A percentile compares a stretch with the other conserved stretches of the same genome.
These are phyloP conservation scores for Bombus affinis DNA, from an alignment of 1,140 invertebrate species.

Conservation along the genomic window DNA sequence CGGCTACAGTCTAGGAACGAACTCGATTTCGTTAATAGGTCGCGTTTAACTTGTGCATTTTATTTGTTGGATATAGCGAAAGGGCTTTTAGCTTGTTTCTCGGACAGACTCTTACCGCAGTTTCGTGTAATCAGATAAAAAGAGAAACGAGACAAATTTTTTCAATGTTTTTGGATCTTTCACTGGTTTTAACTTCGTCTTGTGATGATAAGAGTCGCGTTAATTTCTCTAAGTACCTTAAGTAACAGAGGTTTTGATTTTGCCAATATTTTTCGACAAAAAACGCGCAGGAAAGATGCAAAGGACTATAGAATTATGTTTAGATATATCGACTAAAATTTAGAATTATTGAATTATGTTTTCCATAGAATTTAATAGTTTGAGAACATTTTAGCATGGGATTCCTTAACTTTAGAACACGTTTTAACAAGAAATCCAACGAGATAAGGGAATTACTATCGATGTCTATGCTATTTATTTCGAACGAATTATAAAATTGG, in stretches of 20 bases:
- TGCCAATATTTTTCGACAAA: background rate
- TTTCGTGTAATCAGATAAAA: background rate
- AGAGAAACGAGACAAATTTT: background rate
- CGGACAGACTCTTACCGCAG: background rate
- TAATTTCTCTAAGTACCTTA: background rate
- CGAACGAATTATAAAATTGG: background rate
- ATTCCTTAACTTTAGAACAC: background rate
- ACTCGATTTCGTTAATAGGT: conserved; percentile 70
- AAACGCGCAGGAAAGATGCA: background rate
- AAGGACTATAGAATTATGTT: background rate
- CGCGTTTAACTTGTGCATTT: conserved; percentile 61
- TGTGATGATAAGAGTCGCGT: no score
- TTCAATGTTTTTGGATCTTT: background rate
- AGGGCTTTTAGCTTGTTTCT: conserved; percentile 38
- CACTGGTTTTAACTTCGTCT: background rate
- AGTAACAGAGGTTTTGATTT: background rate
- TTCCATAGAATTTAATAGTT: background rate
- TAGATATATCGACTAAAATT: background rate
- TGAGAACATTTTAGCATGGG: background rate
- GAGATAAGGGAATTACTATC: background rate
- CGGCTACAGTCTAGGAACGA: conserved; percentile 60
- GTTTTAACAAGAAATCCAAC: background rate
- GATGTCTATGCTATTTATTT: background rate
- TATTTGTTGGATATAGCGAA: conserved; percentile 22
- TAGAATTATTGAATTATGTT: background rate